Conservation (phyloP, 2,888 invertebrate species). For the Cryptocheilus praepositus region DNA sequence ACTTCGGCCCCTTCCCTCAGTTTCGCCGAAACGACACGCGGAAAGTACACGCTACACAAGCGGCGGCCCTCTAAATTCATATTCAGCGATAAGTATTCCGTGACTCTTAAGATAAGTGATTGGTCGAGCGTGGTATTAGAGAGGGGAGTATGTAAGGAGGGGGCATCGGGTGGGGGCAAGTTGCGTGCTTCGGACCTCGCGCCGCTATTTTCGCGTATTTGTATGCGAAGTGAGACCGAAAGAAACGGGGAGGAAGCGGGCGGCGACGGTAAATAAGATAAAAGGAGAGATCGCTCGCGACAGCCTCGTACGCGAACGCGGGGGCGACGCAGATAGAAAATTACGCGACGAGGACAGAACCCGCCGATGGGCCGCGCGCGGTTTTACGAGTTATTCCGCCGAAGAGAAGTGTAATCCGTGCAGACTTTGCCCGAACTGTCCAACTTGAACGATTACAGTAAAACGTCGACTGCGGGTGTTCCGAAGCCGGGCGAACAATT, state of each 20-base stretch:
- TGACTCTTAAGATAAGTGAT: slow-evolving; percentile 51
- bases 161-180: not conserved
- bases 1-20: not conserved
- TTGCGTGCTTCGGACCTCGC: not conserved
- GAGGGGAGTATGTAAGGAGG: too few species aligned
- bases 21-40: not conserved
- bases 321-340: slow-evolving; percentile 13
- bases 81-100: slow-evolving; percentile 47
- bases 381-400: slow-evolving; percentile 48
- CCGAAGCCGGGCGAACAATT: slow-evolving; percentile 24
- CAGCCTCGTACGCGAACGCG: not conserved
- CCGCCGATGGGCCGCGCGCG: slow-evolving; percentile 18
- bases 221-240: not conserved
- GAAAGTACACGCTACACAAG: slow-evolving; percentile 19
- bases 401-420: slow-evolving; percentile 44
- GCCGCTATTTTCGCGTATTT: slow-evolving; percentile 15
- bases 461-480: slow-evolving; percentile 28
- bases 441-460: slow-evolving; percentile 53
- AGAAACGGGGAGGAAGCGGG: not conserved
- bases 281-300: not conserved
- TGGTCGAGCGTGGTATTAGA: slow-evolving; percentile 30
- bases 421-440: slow-evolving; percentile 46
- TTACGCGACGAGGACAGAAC: slow-evolving; percentile 12
- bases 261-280: not conserved
- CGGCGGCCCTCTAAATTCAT: slow-evolving; percentile 43